phyloP scores from a whole-genome alignment of 2,888 invertebrate genomes.

The Athalia cordata region DNA sequence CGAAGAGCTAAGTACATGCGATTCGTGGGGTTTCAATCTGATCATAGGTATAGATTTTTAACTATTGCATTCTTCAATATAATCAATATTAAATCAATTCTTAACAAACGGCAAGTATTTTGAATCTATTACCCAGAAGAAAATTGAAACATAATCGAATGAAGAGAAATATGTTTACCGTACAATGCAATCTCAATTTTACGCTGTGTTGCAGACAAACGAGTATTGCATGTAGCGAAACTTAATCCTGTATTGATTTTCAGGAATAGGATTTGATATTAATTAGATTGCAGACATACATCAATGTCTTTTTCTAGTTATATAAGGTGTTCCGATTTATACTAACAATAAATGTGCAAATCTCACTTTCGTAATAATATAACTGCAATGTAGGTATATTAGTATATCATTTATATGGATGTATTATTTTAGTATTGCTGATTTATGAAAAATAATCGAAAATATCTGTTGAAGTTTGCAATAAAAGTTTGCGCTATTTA shows the following conservation, averaged over 20 bases:
- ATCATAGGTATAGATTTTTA: no score
- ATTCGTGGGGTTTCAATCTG: background rate
- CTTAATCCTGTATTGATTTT: background rate
- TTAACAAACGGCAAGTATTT: background rate
- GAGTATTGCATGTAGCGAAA: conserved; percentile 13
- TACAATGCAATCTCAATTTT: conserved; percentile 3
- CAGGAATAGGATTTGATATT: conserved; percentile 7
- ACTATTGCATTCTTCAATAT: no score
- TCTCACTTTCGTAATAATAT: background rate
- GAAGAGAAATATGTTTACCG: background rate
- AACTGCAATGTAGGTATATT: conserved; percentile 28
- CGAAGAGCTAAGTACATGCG: conserved; percentile 14
- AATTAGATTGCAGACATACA: conserved; percentile 1
- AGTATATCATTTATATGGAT: conserved; percentile 11
- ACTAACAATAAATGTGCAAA: conserved; percentile 5
- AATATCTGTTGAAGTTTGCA: conserved; percentile 13
- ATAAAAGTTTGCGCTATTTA: conserved; percentile 2
- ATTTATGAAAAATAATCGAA: conserved; percentile 39
- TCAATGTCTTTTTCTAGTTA: background rate
- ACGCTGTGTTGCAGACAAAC: background rate
- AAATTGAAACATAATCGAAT: background rate
- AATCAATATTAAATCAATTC: no score
- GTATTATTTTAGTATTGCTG: conserved; percentile 23
- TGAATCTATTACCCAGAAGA: background rate
- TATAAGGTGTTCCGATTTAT: conserved; percentile 39